These are phyloP conservation scores for Gymnoscelis rufifasciata DNA, from an alignment of 2,888 invertebrate species.

Conservation along the genomic window DNA sequence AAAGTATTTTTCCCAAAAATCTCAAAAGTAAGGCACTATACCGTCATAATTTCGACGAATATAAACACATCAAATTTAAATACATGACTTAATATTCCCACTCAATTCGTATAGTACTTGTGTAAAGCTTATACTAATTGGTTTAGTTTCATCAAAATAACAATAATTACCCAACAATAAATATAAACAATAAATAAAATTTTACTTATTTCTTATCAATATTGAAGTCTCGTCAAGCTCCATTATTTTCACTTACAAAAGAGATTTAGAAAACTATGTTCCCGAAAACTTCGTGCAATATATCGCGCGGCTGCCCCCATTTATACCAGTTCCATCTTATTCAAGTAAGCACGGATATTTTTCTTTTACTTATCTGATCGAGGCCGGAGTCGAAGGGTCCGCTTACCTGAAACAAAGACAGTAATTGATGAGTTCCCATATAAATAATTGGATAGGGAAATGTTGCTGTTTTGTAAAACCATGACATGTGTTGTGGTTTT, in stretches of 20 bases:
- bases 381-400: slow-evolving; percentile 27
- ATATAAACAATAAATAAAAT: too few relatives aligned
- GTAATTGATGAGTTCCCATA: slow-evolving; percentile 41
- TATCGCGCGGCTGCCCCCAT: slow-evolving; percentile 29
- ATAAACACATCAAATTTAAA: too few relatives aligned
- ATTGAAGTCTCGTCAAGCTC: slow-evolving; percentile 20
- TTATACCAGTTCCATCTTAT: slow-evolving; percentile 34
- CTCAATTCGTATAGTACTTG: too few relatives aligned
- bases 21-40: too few relatives aligned
- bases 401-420: slow-evolving; percentile 61
- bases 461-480: slow-evolving; percentile 7
- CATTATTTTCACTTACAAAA: slow-evolving; percentile 32
- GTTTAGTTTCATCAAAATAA: too few relatives aligned
- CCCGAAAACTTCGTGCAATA: slow-evolving; percentile 30
- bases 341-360: slow-evolving; percentile 32
- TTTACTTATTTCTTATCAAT: slow-evolving; percentile 3
- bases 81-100: too few relatives aligned
- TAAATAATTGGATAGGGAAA: slow-evolving; percentile 31
- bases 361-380: slow-evolving; percentile 43
- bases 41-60: too few relatives aligned
- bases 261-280: slow-evolving; percentile 32
- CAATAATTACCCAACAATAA: too few relatives aligned
- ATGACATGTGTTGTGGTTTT: not conserved
- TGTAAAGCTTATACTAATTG: too few relatives aligned
- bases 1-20: not conserved